A percentile compares a stretch with the other conserved stretches of the same genome.
Conservation (phyloP, 2,113 vertebrate species). For the Plestiodon gilberti region DNA sequence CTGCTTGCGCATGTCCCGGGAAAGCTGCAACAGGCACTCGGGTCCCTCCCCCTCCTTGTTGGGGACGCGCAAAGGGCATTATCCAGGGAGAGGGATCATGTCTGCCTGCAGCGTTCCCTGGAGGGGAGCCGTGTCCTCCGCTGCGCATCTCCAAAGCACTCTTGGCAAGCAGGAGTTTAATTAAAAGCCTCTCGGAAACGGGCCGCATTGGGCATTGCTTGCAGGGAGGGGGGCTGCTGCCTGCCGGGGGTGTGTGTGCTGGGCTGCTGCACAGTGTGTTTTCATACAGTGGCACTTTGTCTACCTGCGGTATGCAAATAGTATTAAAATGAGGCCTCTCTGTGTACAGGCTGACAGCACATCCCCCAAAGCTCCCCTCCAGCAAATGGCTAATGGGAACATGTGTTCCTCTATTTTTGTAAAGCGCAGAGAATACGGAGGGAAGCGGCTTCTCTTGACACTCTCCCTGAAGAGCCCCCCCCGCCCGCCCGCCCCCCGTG, state of each 20-base stretch:
- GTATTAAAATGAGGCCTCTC: slow-evolving; percentile 74
- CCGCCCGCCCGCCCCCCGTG: background rate
- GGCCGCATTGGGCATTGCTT: slow-evolving; percentile 39
- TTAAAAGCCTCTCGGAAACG: slow-evolving; percentile 69
- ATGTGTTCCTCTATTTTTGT: slow-evolving; percentile 79
- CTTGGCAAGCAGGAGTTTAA: slow-evolving; percentile 72
- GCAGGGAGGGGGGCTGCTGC: slow-evolving; percentile 41
- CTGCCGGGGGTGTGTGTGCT: background rate
- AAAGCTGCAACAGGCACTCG: no score
- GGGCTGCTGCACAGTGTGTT: slow-evolving; percentile 26
- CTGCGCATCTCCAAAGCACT: slow-evolving; percentile 50
- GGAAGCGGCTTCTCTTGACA: background rate
- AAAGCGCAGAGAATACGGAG: slow-evolving; percentile 43
- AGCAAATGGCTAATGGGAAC: slow-evolving; percentile 82
- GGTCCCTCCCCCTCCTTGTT: background rate
- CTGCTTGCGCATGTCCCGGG: slow-evolving; percentile 17
- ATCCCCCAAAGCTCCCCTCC: slow-evolving; percentile 78
- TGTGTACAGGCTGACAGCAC: slow-evolving; percentile 64
- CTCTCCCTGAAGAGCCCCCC: background rate
- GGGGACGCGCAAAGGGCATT: slow-evolving; percentile 32
- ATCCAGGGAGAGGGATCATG: slow-evolving; percentile 17
- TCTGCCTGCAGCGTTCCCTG: slow-evolving; percentile 33
- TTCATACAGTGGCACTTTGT: slow-evolving; percentile 45
- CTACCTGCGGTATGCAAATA: slow-evolving; percentile 81
- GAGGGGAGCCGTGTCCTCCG: slow-evolving; percentile 31